Base-by-base conservation (phyloP, 1,140 invertebrate genomes). In the Neodiprion fabricii region DNA sequence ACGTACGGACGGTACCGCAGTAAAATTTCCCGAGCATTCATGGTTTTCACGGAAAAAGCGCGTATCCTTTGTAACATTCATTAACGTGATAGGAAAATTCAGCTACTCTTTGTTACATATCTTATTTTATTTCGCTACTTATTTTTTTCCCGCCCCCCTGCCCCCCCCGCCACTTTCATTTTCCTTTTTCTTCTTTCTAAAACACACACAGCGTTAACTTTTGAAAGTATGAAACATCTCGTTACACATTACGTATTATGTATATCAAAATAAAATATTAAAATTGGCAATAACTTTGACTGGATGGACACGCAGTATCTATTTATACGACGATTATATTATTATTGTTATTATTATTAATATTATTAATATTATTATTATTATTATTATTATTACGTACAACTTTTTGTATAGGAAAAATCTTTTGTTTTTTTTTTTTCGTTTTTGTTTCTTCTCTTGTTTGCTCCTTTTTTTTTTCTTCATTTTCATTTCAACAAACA, bases 1-100 rank as follows among this genome's bases (percentile, higher is more conserved):
- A 61, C 53, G 53, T 12, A 61, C 53, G 53, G 53, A 61, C 3
- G 53, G n/a, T 61, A 12, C 53, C 11, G 53, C 11, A 61, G 11
- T 14, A 61, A 14, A 61, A 61, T 61, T 61, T 61, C n/a, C 11
- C n/a, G 11, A 61, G n/a, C 53, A 17, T 5, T 17, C 53, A 17
- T 61, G n/a, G 53, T 61, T 61, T 61, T 61, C 53, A 9, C 53
- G 53, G 53, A 61, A 61, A 61, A 61, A 61, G 53, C 53, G 53
- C 53, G 53, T 61, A 5, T 40, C n/a, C 0, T 61, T 61, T 12
- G 9, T 61, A 11, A 61, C n/a, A 61, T 14, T 3, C 5, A 61
- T 61, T 61, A 61, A 5, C 28, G 28, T 40, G 28, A 17, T 61
- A 61, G 53, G 5, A 61, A 61, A 61, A 61, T 5, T 61, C 9